Conservation (phyloP, 2,797 vertebrate genomes). For the Odontamblyopus lacepedii region DNA sequence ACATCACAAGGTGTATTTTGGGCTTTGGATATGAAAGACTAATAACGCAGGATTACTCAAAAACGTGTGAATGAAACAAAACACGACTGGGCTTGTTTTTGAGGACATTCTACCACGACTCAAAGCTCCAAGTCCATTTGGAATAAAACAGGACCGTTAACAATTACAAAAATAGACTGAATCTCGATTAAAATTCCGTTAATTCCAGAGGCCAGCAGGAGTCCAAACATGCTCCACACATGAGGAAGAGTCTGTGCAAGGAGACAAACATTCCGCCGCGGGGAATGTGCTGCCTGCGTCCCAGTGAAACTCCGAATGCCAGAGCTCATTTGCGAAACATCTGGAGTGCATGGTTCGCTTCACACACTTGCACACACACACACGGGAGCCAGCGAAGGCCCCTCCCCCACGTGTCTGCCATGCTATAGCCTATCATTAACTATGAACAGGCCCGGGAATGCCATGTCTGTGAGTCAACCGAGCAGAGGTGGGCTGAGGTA, state of each 20-base stretch:
- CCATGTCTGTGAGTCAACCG: not conserved
- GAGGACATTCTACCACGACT: too few species aligned
- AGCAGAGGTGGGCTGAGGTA: conserved; percentile 19
- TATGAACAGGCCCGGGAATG: conserved; percentile 40
- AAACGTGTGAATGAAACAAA: too few species aligned
- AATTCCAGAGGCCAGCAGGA: not conserved
- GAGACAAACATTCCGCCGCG: conserved; percentile 70
- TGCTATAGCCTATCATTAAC: conserved; percentile 57
- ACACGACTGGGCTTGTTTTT: too few species aligned
- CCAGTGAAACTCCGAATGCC: conserved; percentile 63
- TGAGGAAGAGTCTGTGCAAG: conserved; percentile 71
- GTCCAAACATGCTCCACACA: conserved; percentile 65
- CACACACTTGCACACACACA: conserved; percentile 6
- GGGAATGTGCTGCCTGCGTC: conserved; percentile 73
- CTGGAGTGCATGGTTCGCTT: conserved; percentile 72
- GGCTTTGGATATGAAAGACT: too few species aligned
- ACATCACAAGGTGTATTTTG: too few species aligned
- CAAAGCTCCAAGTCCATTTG: too few species aligned
- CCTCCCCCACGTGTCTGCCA: conserved; percentile 37
- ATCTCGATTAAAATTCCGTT: too few species aligned
- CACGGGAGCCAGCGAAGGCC: conserved; percentile 18
- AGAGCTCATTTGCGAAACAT: conserved; percentile 78
- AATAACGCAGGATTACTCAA: too few species aligned
- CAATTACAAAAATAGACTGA: too few species aligned
- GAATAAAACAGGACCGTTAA: too few species aligned